phyloP scores from a whole-genome alignment of 2,113 vertebrate species.

The Ailurus styani region DNA sequence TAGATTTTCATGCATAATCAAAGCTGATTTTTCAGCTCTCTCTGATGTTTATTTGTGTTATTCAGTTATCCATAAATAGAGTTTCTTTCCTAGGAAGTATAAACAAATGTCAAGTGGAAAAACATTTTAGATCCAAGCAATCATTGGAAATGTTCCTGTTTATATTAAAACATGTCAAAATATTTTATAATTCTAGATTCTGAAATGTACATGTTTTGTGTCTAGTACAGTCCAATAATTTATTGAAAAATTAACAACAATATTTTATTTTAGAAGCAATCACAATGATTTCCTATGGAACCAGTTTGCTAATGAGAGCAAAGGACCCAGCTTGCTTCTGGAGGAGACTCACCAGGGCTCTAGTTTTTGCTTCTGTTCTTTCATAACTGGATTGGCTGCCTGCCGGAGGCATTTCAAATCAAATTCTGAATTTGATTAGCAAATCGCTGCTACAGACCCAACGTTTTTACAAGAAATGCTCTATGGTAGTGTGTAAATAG shows the following conservation, averaged over 20 bases:
- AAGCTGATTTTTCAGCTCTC: constrained; percentile 94
- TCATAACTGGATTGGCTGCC: constrained; percentile 66
- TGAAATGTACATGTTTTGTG: constrained; percentile 84
- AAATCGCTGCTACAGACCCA: constrained; percentile 53
- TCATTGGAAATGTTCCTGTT: constrained; percentile 94
- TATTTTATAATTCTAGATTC: constrained; percentile 86
- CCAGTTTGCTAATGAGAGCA: constrained; percentile 48
- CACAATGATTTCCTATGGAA: constrained; percentile 69
- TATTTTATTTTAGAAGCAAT: constrained; percentile 73
- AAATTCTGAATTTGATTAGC: constrained; percentile 77
- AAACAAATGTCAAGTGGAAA: constrained; percentile 94
- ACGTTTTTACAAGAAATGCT: constrained; percentile 65
- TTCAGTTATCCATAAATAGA: constrained; percentile 96
- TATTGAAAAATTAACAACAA: constrained; percentile 74
- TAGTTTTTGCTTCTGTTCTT: constrained; percentile 70
- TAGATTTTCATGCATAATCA: constrained; percentile 96
- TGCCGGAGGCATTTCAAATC: constrained; percentile 65
- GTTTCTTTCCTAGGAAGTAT: constrained; percentile 94
- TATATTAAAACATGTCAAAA: constrained; percentile 94
- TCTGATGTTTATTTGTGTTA: constrained; percentile 97
- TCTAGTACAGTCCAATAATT: constrained; percentile 80
- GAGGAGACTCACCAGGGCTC: constrained; percentile 19
- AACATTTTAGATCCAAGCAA: constrained; percentile 89
- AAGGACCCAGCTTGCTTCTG: constrained; percentile 51
- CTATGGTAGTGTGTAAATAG: constrained; percentile 49